Evolutionary conservation across 1,140 invertebrate genomes (phyloP).

Genomic region (Drosophila parabipectinata): DNA sequence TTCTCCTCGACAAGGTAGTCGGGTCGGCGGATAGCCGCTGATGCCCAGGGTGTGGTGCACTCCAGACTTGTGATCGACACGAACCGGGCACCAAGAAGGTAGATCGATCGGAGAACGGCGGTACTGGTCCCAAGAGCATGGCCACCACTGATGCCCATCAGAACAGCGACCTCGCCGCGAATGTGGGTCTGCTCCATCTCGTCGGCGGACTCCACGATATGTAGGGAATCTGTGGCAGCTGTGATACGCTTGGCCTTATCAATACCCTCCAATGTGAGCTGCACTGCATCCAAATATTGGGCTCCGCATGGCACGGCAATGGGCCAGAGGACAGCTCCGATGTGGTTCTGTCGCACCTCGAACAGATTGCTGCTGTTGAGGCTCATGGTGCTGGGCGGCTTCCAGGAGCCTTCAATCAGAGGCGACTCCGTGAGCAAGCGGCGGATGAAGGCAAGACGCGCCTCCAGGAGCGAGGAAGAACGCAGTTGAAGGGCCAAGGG

Average conservation of each 20-base stretch:
- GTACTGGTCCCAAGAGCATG: slow-evolving; percentile 90
- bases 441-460: slow-evolving; percentile 86
- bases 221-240: slow-evolving; percentile 72
- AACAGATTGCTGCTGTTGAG: slow-evolving; percentile 63
- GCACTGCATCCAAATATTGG: slow-evolving; percentile 88
- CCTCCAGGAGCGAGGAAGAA: slow-evolving; percentile 86
- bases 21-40: slow-evolving; percentile 66
- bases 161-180: slow-evolving; percentile 87
- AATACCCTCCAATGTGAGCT: slow-evolving; percentile 88
- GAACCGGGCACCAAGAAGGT: slow-evolving; percentile 89
- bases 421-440: slow-evolving; percentile 86
- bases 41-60: slow-evolving; percentile 90
- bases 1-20: slow-evolving; percentile 80
- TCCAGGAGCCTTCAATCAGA: slow-evolving; percentile 85
- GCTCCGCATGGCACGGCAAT: slow-evolving; percentile 87
- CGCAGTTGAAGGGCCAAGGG: slow-evolving; percentile 86
- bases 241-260: slow-evolving; percentile 87
- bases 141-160: slow-evolving; percentile 90
- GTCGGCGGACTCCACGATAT: slow-evolving; percentile 81
- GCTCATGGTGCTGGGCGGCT: slow-evolving; percentile 63
- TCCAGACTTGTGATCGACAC: slow-evolving; percentile 89
- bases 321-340: slow-evolving; percentile 87
- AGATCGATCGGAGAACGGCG: slow-evolving; percentile 89
- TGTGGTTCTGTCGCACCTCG: slow-evolving; percentile 73
- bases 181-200: slow-evolving; percentile 87